Evolutionary conservation across 37 sponge, comb jelly and placozoan genomes (phyloP).

Genomic region (Ephydatia muelleri): DNA sequence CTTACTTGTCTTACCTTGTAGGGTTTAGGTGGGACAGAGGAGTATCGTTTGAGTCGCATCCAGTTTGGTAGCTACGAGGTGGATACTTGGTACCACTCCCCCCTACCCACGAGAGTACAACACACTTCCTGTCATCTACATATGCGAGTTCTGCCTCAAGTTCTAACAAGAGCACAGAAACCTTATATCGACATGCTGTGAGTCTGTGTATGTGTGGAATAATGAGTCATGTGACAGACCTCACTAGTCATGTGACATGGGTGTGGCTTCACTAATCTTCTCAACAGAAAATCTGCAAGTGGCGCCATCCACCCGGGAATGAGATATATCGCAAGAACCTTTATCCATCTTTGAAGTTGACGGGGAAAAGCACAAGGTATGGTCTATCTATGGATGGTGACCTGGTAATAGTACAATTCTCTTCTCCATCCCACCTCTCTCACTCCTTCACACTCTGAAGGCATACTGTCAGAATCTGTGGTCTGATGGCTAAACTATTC

Average conservation of each 20-base stretch:
- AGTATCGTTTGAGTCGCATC: constrained; percentile 41
- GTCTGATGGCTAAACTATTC: constrained; percentile 94
- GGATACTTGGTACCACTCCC: constrained; percentile 73
- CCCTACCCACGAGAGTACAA: constrained; percentile 84
- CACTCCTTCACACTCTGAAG: no score
- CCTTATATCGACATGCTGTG: constrained; percentile 57
- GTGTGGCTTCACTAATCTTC: background rate
- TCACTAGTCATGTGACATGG: no score
- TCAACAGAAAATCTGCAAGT: constrained; percentile 64
- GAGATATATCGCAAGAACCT: constrained; percentile 88
- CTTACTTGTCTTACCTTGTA: constrained; percentile 7
- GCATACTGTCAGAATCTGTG: constrained; percentile 93
- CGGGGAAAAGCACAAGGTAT: constrained; percentile 86
- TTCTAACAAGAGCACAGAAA: constrained; percentile 73
- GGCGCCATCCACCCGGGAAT: constrained; percentile 88
- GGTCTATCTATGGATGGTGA: constrained; percentile 11
- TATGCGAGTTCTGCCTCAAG: constrained; percentile 86
- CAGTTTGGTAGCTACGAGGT: constrained; percentile 75
- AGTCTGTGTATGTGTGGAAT: constrained; percentile 44
- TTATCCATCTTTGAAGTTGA: constrained; percentile 97
- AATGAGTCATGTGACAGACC: constrained; percentile 2
- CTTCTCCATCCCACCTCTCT: background rate
- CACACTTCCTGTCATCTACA: constrained; percentile 56
- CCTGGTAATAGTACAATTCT: background rate
- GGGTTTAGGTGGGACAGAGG: constrained; percentile 10